These are phyloP conservation scores for Astyanax mexicanus DNA, from an alignment of 2,797 vertebrate genomes.

Conservation along the genomic window DNA sequence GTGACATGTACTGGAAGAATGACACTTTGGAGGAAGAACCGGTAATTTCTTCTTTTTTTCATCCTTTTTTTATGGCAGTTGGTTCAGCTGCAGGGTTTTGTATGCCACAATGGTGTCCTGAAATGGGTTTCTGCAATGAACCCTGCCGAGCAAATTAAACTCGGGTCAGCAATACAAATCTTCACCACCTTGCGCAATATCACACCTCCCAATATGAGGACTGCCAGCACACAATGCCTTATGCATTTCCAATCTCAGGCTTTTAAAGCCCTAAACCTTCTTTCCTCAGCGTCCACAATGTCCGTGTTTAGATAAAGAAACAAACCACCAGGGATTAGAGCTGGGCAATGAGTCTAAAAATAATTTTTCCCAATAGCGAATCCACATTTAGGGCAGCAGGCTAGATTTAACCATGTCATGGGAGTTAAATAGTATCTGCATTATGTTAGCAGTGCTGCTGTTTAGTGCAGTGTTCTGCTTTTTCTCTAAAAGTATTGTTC, in stretches of 20 bases:
- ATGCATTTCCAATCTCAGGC: background rate
- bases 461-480: background rate
- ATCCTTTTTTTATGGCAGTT: slow-evolving; percentile 43
- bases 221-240: slow-evolving; percentile 19
- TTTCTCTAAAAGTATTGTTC: background rate
- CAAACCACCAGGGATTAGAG: background rate
- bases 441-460: background rate
- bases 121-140: slow-evolving; percentile 67
- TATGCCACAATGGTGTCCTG: slow-evolving; percentile 56
- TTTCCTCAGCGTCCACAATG: slow-evolving; percentile 3
- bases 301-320: slow-evolving; percentile 25
- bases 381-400: background rate
- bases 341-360: slow-evolving; percentile 6
- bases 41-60: background rate
- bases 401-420: background rate
- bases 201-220: background rate
- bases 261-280: background rate
- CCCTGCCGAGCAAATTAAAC: slow-evolving; percentile 40
- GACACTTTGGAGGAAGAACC: slow-evolving; percentile 28
- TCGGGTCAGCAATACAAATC: slow-evolving; percentile 38
- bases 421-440: slow-evolving; percentile 6
- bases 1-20: slow-evolving; percentile 14
- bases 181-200: slow-evolving; percentile 17
- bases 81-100: slow-evolving; percentile 52
- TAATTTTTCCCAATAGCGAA: background rate